Percentiles rank a stretch among this genome's conserved stretches.
These are phyloP conservation scores for Poecilia picta DNA, from an alignment of 2,797 vertebrate genomes.

Conservation along the genomic window DNA sequence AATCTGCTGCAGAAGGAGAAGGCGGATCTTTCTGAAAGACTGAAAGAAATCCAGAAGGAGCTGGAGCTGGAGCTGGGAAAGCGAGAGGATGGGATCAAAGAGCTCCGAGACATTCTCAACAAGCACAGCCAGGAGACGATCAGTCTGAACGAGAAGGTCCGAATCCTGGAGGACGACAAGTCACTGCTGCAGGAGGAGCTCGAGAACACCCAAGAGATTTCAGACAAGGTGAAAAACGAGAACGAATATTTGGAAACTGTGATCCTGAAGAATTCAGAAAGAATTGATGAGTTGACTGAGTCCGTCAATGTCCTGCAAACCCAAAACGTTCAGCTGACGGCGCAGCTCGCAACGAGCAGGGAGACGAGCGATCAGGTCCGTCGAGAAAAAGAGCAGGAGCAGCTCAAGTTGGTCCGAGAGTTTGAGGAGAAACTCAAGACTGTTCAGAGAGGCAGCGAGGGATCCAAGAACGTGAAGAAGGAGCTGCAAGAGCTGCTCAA, in stretches of 20 bases:
- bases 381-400: conserved; percentile 85
- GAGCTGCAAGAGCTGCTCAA: conserved; percentile 89
- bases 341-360: conserved; percentile 79
- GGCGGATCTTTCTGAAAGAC: conserved; percentile 67
- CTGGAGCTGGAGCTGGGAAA: conserved; percentile 68
- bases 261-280: conserved; percentile 84
- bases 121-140: conserved; percentile 77
- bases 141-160: conserved; percentile 85
- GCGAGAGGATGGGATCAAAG: conserved; percentile 69
- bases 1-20: conserved; percentile 75
- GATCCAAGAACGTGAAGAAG: conserved; percentile 84
- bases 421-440: conserved; percentile 88
- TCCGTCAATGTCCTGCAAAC: conserved; percentile 73
- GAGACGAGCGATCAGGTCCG: conserved; percentile 71
- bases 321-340: conserved; percentile 78
- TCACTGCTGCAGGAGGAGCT: conserved; percentile 89
- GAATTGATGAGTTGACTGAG: conserved; percentile 83
- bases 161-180: conserved; percentile 89
- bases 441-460: conserved; percentile 82
- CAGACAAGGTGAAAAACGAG: conserved; percentile 88
- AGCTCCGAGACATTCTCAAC: conserved; percentile 72
- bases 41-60: conserved; percentile 62
- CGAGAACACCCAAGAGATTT: conserved; percentile 86
- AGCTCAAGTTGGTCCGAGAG: conserved; percentile 82
- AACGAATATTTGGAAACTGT: conserved; percentile 88